phyloP scores from a whole-genome alignment of 2,888 invertebrate genomes.

The Brachylomia viminalis region DNA sequence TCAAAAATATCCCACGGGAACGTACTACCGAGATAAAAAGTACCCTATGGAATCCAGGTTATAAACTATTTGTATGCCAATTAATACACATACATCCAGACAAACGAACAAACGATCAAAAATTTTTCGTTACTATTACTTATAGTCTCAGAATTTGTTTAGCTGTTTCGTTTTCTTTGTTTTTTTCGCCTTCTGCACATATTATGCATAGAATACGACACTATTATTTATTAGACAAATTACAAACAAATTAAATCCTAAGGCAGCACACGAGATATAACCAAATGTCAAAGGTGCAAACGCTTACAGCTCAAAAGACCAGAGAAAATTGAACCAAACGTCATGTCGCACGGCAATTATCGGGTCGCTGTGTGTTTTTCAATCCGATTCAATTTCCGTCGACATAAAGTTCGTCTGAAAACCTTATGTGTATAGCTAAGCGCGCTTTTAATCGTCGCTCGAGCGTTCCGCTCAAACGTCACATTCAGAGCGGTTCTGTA shows the following conservation, averaged over 20 bases:
- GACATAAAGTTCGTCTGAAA: slow-evolving; percentile 61
- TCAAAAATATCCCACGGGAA: too few relatives aligned
- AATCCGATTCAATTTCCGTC: slow-evolving; percentile 63
- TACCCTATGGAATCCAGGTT: too few relatives aligned
- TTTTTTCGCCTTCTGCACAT: too few relatives aligned
- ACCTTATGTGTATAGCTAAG: slow-evolving; percentile 61
- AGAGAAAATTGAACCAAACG: slow-evolving; percentile 33
- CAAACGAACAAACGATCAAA: too few relatives aligned
- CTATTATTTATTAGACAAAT: background rate
- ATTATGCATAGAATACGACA: too few relatives aligned
- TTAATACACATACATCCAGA: too few relatives aligned
- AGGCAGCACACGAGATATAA: slow-evolving; percentile 22
- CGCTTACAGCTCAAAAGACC: slow-evolving; percentile 50
- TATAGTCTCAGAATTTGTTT: too few relatives aligned
- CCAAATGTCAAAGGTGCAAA: slow-evolving; percentile 42
- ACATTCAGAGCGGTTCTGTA: slow-evolving; percentile 69
- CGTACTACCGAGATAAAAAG: too few relatives aligned
- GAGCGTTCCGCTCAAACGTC: slow-evolving; percentile 70
- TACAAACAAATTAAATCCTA: background rate
- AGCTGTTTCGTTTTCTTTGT: too few relatives aligned
- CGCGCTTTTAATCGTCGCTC: slow-evolving; percentile 66
- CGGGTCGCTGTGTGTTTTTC: slow-evolving; percentile 57
- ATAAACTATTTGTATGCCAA: too few relatives aligned
- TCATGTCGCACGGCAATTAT: slow-evolving; percentile 55
- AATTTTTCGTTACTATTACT: too few relatives aligned